These are phyloP conservation scores for Knipowitschia caucasica DNA, from an alignment of 2,797 vertebrate species.

Conservation along the genomic window DNA sequence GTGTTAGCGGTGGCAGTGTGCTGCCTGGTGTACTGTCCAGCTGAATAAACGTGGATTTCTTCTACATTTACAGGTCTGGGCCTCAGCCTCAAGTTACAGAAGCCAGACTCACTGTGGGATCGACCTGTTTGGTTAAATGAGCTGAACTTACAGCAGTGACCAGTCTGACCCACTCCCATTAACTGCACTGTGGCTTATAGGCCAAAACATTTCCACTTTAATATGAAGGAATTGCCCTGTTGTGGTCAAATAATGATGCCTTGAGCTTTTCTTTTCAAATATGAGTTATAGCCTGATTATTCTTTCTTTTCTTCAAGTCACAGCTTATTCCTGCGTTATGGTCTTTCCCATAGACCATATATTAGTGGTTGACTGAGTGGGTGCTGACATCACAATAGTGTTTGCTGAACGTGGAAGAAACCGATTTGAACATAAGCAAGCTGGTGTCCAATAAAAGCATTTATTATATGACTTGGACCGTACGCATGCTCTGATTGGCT, in stretches of 20 bases:
- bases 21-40: slow-evolving; percentile 23
- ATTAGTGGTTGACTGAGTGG: no score
- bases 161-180: neutral
- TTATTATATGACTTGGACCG: no score
- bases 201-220: neutral
- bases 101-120: slow-evolving; percentile 12
- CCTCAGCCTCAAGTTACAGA: slow-evolving; percentile 31
- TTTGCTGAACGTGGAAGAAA: no score
- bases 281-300: no score
- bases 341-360: no score
- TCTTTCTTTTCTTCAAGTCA: no score
- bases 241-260: neutral
- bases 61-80: slow-evolving; percentile 21
- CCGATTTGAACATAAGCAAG: no score
- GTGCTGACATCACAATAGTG: no score
- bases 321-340: no score
- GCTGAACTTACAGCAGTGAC: slow-evolving; percentile 1
- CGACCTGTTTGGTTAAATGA: slow-evolving; percentile 5
- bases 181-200: neutral
- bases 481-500: no score
- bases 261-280: neutral
- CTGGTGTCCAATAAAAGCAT: no score
- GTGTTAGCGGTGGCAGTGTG: no score
- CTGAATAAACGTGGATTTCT: slow-evolving; percentile 37
- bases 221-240: neutral